phyloP scores from a whole-genome alignment of 2,888 invertebrate species.

The Tigriopus californicus region DNA sequence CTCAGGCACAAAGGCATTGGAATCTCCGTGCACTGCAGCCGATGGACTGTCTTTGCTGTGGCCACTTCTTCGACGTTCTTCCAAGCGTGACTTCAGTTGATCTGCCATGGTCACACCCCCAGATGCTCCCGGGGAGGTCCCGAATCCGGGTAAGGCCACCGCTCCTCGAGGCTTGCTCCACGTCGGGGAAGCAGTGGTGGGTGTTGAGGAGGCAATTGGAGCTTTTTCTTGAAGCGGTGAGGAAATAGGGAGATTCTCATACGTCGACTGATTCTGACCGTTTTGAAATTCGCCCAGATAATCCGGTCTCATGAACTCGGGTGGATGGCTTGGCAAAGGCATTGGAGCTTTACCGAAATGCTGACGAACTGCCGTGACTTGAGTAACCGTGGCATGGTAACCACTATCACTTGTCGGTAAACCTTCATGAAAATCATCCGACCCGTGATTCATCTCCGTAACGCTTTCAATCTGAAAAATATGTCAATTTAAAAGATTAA shows the following conservation, averaged over 20 bases:
- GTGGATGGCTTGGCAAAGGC: background rate
- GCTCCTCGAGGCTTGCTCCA: background rate
- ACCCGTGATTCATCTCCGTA: too few relatives aligned
- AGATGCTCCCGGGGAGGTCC: background rate
- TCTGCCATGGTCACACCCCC: conserved; percentile 1
- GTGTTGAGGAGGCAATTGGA: background rate
- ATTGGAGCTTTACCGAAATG: background rate
- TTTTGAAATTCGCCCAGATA: background rate
- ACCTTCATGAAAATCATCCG: background rate
- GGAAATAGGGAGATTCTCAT: too few relatives aligned
- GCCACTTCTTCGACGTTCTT: conserved; percentile 4
- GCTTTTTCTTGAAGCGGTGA: background rate
- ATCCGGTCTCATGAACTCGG: background rate
- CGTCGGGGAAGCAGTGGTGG: background rate
- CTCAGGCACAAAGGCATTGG: conserved; percentile 51
- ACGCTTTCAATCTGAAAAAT: too few relatives aligned
- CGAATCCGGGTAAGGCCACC: too few relatives aligned
- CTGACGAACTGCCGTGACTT: background rate
- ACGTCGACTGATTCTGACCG: too few relatives aligned
- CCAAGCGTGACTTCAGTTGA: conserved; percentile 2
- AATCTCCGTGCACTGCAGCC: conserved; percentile 19
- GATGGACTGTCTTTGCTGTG: background rate
- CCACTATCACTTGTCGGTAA: conserved; percentile 12
- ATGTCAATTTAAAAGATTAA: too few relatives aligned
- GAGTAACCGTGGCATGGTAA: background rate